These are phyloP conservation scores for Temnothorax longispinosus DNA, from an alignment of 1,140 invertebrate species.

Conservation along the genomic window DNA sequence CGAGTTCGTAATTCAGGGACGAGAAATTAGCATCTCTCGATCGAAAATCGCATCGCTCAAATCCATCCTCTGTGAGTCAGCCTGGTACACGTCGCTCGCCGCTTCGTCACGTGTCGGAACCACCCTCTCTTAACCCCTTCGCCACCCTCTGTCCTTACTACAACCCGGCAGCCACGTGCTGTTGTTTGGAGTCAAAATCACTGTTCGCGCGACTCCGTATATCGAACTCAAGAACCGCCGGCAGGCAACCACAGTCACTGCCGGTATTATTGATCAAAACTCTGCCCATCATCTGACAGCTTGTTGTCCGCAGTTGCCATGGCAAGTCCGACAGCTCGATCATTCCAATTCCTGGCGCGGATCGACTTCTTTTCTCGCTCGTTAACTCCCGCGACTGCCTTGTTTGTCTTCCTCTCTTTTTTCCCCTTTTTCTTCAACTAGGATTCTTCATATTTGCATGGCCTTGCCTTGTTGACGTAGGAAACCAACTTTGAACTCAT, in stretches of 20 bases:
- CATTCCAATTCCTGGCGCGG: conserved; percentile 61
- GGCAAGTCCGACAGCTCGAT: conserved; percentile 71
- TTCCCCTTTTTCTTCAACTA: background rate
- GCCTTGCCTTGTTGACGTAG: background rate
- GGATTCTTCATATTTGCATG: background rate
- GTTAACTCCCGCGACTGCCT: conserved; percentile 7
- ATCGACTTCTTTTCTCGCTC: conserved; percentile 56
- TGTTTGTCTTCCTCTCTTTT: background rate
- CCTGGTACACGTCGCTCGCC: conserved; percentile 51
- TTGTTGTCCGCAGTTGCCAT: conserved; percentile 86
- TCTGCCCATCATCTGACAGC: conserved; percentile 85
- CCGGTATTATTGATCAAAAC: conserved; percentile 85
- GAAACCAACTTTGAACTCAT: background rate
- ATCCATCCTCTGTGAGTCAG: conserved; percentile 45
- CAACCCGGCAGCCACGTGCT: conserved; percentile 38
- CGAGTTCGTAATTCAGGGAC: conserved; percentile 29
- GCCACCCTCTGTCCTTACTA: conserved; percentile 44
- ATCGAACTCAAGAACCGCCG: conserved; percentile 67
- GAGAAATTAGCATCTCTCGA: conserved; percentile 52
- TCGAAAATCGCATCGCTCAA: conserved; percentile 50
- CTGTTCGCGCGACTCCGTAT: conserved; percentile 43
- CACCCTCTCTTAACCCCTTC: conserved; percentile 4
- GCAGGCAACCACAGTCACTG: conserved; percentile 76
- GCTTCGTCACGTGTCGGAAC: conserved; percentile 52
- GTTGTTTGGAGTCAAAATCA: conserved; percentile 60